Evolutionary conservation across 2,888 invertebrate species (phyloP).

Genomic region (Malthinus flaveolus): DNA sequence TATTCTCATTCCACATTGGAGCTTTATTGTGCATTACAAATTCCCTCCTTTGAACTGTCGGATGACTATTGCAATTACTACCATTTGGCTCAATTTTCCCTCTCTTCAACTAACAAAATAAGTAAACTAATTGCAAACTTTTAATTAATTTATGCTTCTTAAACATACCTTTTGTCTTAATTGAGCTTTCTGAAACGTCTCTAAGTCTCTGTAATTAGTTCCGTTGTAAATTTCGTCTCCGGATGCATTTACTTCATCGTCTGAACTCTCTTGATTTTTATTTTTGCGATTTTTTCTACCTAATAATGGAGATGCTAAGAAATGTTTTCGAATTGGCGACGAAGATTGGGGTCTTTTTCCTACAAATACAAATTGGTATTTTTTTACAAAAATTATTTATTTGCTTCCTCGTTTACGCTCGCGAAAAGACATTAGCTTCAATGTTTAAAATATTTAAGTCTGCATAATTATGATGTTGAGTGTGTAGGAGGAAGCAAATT

Average conservation of each 20-base stretch:
- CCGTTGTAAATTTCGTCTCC: conserved; percentile 65
- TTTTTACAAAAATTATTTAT: no score
- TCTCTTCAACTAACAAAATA: conserved; percentile 68
- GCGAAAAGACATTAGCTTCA: no score
- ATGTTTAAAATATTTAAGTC: no score
- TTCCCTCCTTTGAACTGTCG: conserved; percentile 68
- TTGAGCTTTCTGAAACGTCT: conserved; percentile 91
- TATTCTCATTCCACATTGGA: conserved; percentile 92
- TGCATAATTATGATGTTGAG: no score
- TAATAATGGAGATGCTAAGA: conserved; percentile 83
- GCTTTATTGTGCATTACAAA: conserved; percentile 97
- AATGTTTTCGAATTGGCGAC: conserved; percentile 76
- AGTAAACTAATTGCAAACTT: neutral
- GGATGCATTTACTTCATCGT: conserved; percentile 70
- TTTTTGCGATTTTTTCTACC: conserved; percentile 75
- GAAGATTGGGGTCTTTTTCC: conserved; percentile 75
- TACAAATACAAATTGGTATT: no score
- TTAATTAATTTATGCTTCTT: neutral
- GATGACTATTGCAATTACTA: conserved; percentile 52
- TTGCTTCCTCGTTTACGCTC: no score
- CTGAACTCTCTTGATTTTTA: conserved; percentile 75
- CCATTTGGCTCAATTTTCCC: conserved; percentile 63
- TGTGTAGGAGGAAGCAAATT: neutral
- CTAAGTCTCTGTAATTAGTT: conserved; percentile 81
- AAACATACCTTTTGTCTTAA: conserved; percentile 79